Conservation (phyloP, 2,888 invertebrate genomes). For the Rhingia campestris region DNA sequence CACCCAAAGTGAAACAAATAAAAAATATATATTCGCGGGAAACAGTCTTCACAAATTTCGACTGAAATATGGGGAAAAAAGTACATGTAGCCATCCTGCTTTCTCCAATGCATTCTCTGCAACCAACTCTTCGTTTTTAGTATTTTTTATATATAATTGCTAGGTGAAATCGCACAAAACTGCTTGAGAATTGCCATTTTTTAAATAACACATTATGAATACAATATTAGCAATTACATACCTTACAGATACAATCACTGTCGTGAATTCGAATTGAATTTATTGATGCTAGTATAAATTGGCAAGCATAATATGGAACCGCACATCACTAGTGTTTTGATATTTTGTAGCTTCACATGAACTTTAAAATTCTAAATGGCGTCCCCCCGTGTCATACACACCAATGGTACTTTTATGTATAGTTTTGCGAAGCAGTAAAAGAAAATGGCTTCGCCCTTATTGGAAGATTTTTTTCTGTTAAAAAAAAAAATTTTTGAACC, state of each 20-base stretch:
- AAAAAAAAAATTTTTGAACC: neutral
- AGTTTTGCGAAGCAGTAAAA: slow-evolving; percentile 25
- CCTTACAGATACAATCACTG: slow-evolving; percentile 2
- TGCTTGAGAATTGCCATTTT: slow-evolving; percentile 5
- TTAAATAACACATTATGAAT: slow-evolving; percentile 17
- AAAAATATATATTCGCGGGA: slow-evolving; percentile 31
- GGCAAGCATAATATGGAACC: slow-evolving; percentile 19
- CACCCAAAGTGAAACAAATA: neutral
- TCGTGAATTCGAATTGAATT: slow-evolving; percentile 3
- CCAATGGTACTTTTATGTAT: slow-evolving; percentile 65
- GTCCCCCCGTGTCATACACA: slow-evolving; percentile 50
- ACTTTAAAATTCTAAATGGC: slow-evolving; percentile 54
- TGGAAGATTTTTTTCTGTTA: neutral
- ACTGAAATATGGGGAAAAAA: neutral
- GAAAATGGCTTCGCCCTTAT: slow-evolving; percentile 68
- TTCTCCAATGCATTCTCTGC: slow-evolving; percentile 3
- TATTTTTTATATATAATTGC: slow-evolving; percentile 3
- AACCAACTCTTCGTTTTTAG: neutral
- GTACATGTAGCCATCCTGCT: slow-evolving; percentile 22
- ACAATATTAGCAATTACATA: slow-evolving; percentile 30
- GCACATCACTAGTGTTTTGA: slow-evolving; percentile 57
- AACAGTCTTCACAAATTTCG: slow-evolving; percentile 9
- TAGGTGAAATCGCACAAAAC: slow-evolving; percentile 29
- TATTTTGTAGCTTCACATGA: slow-evolving; percentile 31
- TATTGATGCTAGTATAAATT: neutral